Conservation (phyloP, 2,113 vertebrate genomes). For the Bombycilla garrulus region DNA sequence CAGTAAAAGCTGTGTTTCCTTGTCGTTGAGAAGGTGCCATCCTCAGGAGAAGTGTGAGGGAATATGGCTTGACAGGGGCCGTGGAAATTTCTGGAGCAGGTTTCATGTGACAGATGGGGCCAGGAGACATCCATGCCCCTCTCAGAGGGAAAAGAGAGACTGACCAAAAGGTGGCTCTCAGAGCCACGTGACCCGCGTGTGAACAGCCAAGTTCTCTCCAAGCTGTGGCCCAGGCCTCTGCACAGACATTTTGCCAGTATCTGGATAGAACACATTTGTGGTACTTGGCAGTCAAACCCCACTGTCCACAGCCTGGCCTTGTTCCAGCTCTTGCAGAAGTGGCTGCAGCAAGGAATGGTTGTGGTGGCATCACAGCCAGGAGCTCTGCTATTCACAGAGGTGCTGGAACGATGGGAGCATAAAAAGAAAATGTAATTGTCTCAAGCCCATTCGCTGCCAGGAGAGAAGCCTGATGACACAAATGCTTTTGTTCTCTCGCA, state of each 20-base stretch:
- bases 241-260: background rate
- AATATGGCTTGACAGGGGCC: background rate
- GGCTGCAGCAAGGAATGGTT: background rate
- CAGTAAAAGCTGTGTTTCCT: background rate
- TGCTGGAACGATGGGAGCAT: background rate
- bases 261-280: background rate
- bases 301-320: background rate
- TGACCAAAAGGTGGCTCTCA: background rate
- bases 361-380: background rate
- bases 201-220: background rate
- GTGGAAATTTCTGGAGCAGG: background rate
- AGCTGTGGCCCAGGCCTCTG: background rate
- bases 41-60: background rate
- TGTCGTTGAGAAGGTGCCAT: background rate
- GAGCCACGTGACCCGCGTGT: background rate
- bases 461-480: background rate
- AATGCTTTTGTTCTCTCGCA: background rate
- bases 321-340: background rate
- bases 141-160: background rate
- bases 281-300: background rate
- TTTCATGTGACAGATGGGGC: rapidly evolving
- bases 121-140: background rate
- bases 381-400: background rate
- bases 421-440: background rate
- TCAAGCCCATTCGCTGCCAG: background rate